These are phyloP conservation scores for Campoplex nolae DNA, from an alignment of 2,888 invertebrate genomes.

Conservation along the genomic window DNA sequence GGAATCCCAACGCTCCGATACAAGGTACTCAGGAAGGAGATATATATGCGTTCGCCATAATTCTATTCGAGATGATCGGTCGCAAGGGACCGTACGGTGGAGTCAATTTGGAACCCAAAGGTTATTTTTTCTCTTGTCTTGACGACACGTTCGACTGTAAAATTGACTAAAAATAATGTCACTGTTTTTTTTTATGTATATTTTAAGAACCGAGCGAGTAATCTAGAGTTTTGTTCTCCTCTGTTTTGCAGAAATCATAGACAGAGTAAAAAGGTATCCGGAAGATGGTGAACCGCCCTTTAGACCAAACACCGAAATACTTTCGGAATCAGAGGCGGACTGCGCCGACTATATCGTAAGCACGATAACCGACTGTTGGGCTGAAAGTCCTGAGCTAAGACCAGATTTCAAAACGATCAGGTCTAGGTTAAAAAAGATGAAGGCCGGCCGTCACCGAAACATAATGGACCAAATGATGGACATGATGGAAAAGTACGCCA, in stretches of 20 bases:
- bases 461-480: conserved; percentile 99
- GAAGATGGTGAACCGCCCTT: conserved; percentile 90
- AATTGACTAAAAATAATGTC: background rate
- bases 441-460: conserved; percentile 94
- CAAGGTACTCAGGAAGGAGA: conserved; percentile 95
- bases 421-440: conserved; percentile 93
- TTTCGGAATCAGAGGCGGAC: conserved; percentile 90
- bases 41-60: conserved; percentile 98
- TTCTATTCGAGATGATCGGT: conserved; percentile 96
- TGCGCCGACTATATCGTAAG: conserved; percentile 93
- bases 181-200: background rate
- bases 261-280: conserved; percentile 91
- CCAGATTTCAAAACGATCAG: conserved; percentile 95
- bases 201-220: too few relatives aligned
- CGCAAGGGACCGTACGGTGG: conserved; percentile 95
- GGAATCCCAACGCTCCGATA: conserved; percentile 89
- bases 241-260: conserved; percentile 90
- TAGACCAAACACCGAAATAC: conserved; percentile 91
- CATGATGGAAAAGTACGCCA: conserved; percentile 98
- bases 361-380: conserved; percentile 96
- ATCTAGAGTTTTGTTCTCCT: conserved; percentile 49
- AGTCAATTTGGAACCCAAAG: conserved; percentile 93
- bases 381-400: conserved; percentile 92
- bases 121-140: conserved; percentile 83
- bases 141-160: too few relatives aligned